These are phyloP conservation scores for Microcebus tavaratra DNA, from an alignment of 2,113 vertebrate species.

Conservation along the genomic window DNA sequence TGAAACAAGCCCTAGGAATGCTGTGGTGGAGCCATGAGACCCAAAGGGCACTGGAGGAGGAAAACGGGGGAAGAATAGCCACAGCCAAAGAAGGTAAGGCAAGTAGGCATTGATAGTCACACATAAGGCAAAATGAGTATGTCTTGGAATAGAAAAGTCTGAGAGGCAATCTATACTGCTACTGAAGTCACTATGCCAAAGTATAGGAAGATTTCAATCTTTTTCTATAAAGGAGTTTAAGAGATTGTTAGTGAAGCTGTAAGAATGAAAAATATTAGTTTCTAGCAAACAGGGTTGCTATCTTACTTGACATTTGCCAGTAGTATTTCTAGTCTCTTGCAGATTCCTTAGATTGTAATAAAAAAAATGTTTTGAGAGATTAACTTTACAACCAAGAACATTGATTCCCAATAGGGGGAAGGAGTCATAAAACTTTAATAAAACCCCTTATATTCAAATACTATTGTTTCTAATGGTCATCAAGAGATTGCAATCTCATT, in stretches of 20 bases:
- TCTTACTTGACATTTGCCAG: neutral
- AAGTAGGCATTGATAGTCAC: neutral
- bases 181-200: neutral
- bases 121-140: neutral
- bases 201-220: neutral
- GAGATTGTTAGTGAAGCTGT: neutral
- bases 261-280: constrained; percentile 43
- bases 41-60: neutral
- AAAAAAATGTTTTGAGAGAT: neutral
- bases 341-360: constrained; percentile 7
- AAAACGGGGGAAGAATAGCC: neutral
- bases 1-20: neutral
- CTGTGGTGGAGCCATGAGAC: neutral
- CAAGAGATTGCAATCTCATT: neutral
- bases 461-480: neutral
- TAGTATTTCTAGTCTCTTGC: neutral
- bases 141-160: neutral
- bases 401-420: neutral
- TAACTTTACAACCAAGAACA: neutral
- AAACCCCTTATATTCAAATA: constrained; percentile 10
- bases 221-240: constrained; percentile 31
- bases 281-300: neutral
- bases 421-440: neutral
- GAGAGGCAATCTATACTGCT: neutral
- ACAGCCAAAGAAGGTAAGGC: neutral